Percentiles rank a stretch among this genome's conserved stretches.
These are phyloP conservation scores for Oryzias woworae DNA, from an alignment of 2,113 vertebrate genomes.

Conservation along the genomic window DNA sequence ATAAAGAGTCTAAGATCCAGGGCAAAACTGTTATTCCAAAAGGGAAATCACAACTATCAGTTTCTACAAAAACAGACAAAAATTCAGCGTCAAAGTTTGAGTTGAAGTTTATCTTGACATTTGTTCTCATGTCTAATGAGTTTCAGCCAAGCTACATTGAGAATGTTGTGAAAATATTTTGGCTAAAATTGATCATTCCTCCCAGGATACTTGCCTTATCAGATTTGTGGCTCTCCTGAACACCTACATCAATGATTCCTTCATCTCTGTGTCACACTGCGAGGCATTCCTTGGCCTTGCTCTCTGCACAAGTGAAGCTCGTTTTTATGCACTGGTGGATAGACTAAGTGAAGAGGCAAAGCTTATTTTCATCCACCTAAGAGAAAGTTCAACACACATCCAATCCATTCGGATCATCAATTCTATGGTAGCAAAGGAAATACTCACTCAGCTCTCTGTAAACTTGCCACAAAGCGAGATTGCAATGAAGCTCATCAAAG, in stretches of 20 bases:
- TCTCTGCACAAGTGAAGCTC: conserved; percentile 42
- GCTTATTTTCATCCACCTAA: conserved; percentile 80
- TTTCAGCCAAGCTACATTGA: conserved; percentile 67
- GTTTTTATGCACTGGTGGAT: conserved; percentile 64
- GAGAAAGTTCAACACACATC: conserved; percentile 76
- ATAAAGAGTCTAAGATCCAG: conserved; percentile 34
- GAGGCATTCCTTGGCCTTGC: conserved; percentile 75
- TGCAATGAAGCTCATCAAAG: conserved; percentile 74
- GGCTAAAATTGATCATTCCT: conserved; percentile 63
- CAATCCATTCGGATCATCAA: conserved; percentile 81
- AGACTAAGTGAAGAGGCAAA: conserved; percentile 74
- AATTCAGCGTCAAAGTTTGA: no score
- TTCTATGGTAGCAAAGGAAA: conserved; percentile 82
- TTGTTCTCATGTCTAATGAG: conserved; percentile 83
- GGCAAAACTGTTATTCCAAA: no score
- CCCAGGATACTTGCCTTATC: conserved; percentile 72
- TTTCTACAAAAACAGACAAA: no score
- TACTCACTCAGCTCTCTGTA: conserved; percentile 77
- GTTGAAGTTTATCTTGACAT: conserved; percentile 78
- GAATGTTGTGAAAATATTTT: conserved; percentile 77
- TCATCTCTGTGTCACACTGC: conserved; percentile 83
- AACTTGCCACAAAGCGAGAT: conserved; percentile 72
- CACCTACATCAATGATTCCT: conserved; percentile 82
- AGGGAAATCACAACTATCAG: no score
- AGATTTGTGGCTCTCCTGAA: conserved; percentile 81